Evolutionary conservation across 2,888 invertebrate species (phyloP).

Genomic region (Plebejus argus): DNA sequence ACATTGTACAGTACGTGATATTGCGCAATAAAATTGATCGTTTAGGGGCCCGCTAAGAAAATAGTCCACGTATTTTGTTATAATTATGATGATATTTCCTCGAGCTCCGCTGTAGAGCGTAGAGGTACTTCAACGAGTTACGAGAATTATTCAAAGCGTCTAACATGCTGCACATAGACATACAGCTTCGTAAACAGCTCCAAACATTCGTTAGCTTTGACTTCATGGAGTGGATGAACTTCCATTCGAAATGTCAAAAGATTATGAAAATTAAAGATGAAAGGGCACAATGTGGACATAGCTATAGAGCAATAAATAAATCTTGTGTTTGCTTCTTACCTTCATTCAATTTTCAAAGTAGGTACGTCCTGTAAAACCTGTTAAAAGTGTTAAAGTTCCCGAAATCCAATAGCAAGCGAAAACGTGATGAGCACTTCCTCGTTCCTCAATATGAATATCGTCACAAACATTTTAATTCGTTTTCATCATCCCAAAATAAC

Average conservation of each 20-base stretch:
- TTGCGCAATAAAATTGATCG: no score
- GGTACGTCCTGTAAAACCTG: no score
- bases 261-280: no score
- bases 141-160: slow-evolving; percentile 11
- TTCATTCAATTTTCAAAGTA: no score
- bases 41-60: background rate
- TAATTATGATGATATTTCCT: background rate
- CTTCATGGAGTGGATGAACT: slow-evolving; percentile 1
- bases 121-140: background rate
- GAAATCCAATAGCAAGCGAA: no score
- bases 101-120: background rate
- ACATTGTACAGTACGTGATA: no score
- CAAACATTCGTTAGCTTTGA: slow-evolving; percentile 11
- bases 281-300: no score
- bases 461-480: background rate
- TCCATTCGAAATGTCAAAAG: no score
- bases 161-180: background rate
- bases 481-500: background rate
- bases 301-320: background rate
- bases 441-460: no score
- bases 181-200: background rate
- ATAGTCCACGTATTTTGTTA: background rate
- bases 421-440: no score
- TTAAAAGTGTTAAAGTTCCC: no score
- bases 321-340: no score